Evolutionary conservation across 2,888 invertebrate species (phyloP).

Genomic region (Penaeus monodon): DNA sequence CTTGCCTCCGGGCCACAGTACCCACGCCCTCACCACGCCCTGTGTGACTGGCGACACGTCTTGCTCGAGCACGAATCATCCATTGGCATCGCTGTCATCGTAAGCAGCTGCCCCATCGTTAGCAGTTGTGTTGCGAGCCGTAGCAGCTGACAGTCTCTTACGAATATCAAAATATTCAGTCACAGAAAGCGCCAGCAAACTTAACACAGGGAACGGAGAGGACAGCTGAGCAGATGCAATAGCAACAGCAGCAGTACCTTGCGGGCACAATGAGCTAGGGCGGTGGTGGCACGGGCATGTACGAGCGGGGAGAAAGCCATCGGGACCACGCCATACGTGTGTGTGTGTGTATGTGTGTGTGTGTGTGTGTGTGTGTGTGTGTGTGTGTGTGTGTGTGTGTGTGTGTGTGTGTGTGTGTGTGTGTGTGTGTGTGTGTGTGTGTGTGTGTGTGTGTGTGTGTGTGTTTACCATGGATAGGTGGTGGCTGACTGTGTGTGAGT

Average conservation of each 20-base stretch:
- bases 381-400: slow-evolving; percentile 21
- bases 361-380: slow-evolving; percentile 21
- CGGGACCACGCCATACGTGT: slow-evolving; percentile 1
- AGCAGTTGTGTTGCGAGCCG: too few relatives aligned
- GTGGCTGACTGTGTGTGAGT: too few relatives aligned
- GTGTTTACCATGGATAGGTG: neutral
- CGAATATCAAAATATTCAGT: too few relatives aligned
- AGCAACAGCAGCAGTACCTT: neutral
- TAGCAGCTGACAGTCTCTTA: too few relatives aligned
- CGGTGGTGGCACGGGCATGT: slow-evolving; percentile 1
- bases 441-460: neutral
- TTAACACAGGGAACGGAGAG: too few relatives aligned
- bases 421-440: slow-evolving; percentile 3
- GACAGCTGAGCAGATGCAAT: slow-evolving; percentile 2
- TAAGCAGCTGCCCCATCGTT: too few relatives aligned
- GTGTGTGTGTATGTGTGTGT: slow-evolving; percentile 21
- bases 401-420: slow-evolving; percentile 12
- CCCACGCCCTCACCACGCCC: too few relatives aligned
- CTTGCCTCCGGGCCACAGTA: too few relatives aligned
- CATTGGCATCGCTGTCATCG: too few relatives aligned
- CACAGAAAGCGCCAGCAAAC: too few relatives aligned
- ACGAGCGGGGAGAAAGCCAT: neutral
- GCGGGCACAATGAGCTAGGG: neutral
- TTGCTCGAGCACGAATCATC: too few relatives aligned
- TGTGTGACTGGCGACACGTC: too few relatives aligned